Evolutionary conservation across 2,113 vertebrate genomes (phyloP).

Genomic region (Ceuthmochares aereus): DNA sequence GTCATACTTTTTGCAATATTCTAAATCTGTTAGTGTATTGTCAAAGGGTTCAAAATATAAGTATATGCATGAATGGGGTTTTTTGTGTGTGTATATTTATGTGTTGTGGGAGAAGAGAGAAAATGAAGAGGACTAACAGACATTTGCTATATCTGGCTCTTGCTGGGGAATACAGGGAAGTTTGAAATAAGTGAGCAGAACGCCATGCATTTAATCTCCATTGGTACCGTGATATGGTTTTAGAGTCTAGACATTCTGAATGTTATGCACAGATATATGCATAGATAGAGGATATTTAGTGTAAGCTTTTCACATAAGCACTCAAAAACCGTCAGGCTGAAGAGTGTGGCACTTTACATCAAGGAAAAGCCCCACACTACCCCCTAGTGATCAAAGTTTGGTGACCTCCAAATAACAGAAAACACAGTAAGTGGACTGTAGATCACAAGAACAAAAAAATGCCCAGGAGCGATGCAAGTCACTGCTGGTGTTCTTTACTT

Average conservation of each 20-base stretch:
- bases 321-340: constrained; percentile 68
- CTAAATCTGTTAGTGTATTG: neutral
- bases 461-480: constrained; percentile 83
- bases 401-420: constrained; percentile 85
- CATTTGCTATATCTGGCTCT: neutral
- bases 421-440: constrained; percentile 85
- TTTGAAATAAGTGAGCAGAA: neutral
- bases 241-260: constrained; percentile 23
- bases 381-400: constrained; percentile 85
- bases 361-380: constrained; percentile 79
- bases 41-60: neutral
- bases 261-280: neutral
- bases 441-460: constrained; percentile 87
- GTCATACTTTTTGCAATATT: constrained; percentile 29
- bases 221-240: neutral
- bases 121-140: neutral
- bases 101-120: neutral
- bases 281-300: constrained; percentile 25
- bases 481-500: constrained; percentile 84
- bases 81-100: neutral
- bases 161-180: neutral
- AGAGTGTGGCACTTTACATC: constrained; percentile 72
- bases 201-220: neutral
- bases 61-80: neutral
- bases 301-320: constrained; percentile 46